phyloP scores from a whole-genome alignment of 2,888 invertebrate genomes.

The Drosophila prostipennis region DNA sequence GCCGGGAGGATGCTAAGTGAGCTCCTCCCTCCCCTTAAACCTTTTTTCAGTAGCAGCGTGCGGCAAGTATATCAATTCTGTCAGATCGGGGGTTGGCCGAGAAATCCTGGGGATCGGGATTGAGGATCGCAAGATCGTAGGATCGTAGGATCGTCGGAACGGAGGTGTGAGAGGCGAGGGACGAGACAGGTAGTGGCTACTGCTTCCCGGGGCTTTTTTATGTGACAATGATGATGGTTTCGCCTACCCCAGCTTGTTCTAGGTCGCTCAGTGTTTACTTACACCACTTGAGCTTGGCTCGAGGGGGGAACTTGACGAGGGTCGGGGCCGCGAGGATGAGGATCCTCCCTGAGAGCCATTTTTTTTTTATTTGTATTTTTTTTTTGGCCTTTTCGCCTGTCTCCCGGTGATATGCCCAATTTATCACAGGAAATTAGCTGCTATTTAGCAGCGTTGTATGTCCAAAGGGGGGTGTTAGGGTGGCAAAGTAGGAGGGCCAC shows the following conservation, averaged over 20 bases:
- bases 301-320: constrained; percentile 60
- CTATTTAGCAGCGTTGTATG: constrained; percentile 78
- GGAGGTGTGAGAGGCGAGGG: background rate
- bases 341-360: constrained; percentile 45
- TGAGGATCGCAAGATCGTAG: background rate
- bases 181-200: constrained; percentile 22
- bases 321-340: constrained; percentile 41
- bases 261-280: constrained; percentile 62
- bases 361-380: constrained; percentile 16
- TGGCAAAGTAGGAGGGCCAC: constrained; percentile 47
- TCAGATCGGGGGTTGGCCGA: constrained; percentile 36
- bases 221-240: constrained; percentile 45
- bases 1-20: constrained; percentile 16
- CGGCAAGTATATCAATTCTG: constrained; percentile 53
- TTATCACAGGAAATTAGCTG: constrained; percentile 82
- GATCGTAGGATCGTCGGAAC: background rate
- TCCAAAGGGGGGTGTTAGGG: constrained; percentile 41
- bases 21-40: constrained; percentile 3
- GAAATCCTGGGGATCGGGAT: constrained; percentile 2
- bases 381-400: constrained; percentile 8
- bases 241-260: constrained; percentile 33
- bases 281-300: constrained; percentile 75
- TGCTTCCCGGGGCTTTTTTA: constrained; percentile 19
- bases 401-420: constrained; percentile 77
- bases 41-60: constrained; percentile 22